Conservation (phyloP, 2,888 invertebrate species). For the Branchellion lobata region DNA sequence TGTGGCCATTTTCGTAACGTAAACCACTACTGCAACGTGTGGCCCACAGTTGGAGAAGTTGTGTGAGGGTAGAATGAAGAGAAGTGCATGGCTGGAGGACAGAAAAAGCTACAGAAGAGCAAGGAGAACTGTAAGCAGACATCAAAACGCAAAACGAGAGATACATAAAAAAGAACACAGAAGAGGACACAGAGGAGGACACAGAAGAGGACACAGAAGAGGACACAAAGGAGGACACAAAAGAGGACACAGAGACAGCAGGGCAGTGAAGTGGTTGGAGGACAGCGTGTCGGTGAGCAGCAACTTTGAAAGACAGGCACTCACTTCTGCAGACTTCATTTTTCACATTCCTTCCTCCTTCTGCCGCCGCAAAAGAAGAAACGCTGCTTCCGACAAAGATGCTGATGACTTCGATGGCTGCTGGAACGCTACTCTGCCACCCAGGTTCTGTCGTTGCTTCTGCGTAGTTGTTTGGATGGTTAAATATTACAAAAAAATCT, state of each 20-base stretch:
- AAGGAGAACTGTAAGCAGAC: too few relatives aligned
- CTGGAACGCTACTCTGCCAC: not conserved
- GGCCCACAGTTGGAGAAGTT: conserved; percentile 6
- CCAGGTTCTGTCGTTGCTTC: not conserved
- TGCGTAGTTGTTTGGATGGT: not conserved
- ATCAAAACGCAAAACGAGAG: too few relatives aligned
- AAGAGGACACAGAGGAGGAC: not conserved
- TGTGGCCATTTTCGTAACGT: too few relatives aligned
- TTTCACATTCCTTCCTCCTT: not conserved
- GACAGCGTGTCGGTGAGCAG: not conserved
- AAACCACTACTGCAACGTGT: too few relatives aligned
- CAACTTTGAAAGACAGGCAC: not conserved
- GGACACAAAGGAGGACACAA: not conserved
- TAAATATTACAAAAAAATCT: too few relatives aligned
- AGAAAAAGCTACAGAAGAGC: too few relatives aligned
- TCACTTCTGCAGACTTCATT: conserved; percentile 5
- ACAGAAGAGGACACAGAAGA: not conserved
- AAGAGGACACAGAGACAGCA: not conserved
- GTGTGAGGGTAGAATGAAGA: not conserved
- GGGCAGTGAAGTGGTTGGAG: not conserved
- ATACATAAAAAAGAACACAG: not conserved
- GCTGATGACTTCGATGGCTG: not conserved
- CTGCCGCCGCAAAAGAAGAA: too few relatives aligned
- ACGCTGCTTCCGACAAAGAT: not conserved
- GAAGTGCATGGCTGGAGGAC: too few relatives aligned